phyloP scores from a whole-genome alignment of 2,888 invertebrate species.

The Phortica magna region DNA sequence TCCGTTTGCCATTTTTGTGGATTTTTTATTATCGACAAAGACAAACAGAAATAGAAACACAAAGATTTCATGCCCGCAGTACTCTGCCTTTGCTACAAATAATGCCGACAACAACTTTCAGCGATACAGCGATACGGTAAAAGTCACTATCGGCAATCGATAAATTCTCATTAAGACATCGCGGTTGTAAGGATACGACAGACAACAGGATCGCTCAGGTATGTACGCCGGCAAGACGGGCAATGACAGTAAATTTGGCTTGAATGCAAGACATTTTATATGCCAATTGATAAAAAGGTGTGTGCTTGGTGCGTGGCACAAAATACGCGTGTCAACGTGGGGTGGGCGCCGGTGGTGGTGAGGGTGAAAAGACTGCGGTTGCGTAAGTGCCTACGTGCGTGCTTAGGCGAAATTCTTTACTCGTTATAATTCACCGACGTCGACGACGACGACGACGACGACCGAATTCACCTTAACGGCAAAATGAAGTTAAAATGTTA shows the following conservation, averaged over 20 bases:
- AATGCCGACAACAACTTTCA: no score
- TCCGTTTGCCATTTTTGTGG: not conserved
- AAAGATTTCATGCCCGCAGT: not conserved
- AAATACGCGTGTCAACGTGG: no score
- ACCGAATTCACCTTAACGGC: not conserved
- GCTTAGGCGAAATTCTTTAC: not conserved
- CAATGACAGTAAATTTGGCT: no score
- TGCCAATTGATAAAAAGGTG: no score
- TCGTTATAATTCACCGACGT: not conserved
- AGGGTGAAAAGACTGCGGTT: no score
- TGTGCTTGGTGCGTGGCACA: no score
- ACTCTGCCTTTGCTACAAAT: not conserved
- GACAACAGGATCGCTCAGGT: not conserved
- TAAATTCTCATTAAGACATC: slow-evolving; percentile 13
- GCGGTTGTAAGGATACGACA: not conserved
- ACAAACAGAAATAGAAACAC: not conserved
- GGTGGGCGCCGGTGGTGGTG: no score
- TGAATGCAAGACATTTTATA: not conserved
- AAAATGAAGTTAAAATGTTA: not conserved
- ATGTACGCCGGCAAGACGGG: no score
- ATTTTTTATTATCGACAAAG: not conserved
- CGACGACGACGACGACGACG: not conserved
- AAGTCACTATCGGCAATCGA: slow-evolving; percentile 12
- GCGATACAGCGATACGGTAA: not conserved
- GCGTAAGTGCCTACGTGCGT: not conserved